A percentile compares a stretch with the other conserved stretches of the same genome.
phyloP scores from a whole-genome alignment of 2,888 invertebrate species.

The Lampropteryx suffumata region DNA sequence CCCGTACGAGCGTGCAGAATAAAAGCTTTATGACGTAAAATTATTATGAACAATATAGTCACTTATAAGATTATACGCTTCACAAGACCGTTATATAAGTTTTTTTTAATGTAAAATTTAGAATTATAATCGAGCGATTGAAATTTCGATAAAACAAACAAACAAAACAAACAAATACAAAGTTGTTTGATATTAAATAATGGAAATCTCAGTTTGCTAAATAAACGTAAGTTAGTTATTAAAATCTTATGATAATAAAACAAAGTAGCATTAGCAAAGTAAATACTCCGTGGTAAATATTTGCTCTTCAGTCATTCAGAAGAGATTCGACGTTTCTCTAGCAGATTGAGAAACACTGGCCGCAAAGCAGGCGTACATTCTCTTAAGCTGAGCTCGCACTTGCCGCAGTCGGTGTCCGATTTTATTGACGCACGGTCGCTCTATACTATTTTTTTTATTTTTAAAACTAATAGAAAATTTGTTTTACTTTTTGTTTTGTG shows the following conservation, averaged over 20 bases:
- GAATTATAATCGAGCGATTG: too few species aligned
- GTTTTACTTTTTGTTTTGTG: slow-evolving; percentile 4
- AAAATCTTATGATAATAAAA: background rate
- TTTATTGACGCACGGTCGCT: slow-evolving; percentile 50
- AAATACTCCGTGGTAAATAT: slow-evolving; percentile 29
- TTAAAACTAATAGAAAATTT: slow-evolving; percentile 5
- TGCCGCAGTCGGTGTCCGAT: slow-evolving; percentile 54
- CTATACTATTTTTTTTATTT: slow-evolving; percentile 19
- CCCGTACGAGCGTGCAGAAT: too few species aligned
- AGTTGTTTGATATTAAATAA: too few species aligned
- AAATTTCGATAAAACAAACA: too few species aligned
- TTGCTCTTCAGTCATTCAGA: slow-evolving; percentile 24
- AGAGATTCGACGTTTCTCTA: slow-evolving; percentile 26
- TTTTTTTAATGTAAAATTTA: too few species aligned
- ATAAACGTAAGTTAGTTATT: too few species aligned
- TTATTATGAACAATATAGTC: too few species aligned
- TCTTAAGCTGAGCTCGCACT: slow-evolving; percentile 40
- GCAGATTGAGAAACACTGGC: slow-evolving; percentile 60
- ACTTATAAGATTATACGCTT: too few species aligned
- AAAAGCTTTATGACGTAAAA: too few species aligned
- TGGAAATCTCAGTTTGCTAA: too few species aligned
- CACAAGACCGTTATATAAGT: too few species aligned
- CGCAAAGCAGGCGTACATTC: slow-evolving; percentile 55
- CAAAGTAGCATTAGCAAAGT: slow-evolving; percentile 23
- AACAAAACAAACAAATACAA: too few species aligned